Evolutionary conservation across 2,888 invertebrate genomes (phyloP), one percentile per base, ranked within the genome.

Genomic region (Glaucopsyche alexis): DNA sequence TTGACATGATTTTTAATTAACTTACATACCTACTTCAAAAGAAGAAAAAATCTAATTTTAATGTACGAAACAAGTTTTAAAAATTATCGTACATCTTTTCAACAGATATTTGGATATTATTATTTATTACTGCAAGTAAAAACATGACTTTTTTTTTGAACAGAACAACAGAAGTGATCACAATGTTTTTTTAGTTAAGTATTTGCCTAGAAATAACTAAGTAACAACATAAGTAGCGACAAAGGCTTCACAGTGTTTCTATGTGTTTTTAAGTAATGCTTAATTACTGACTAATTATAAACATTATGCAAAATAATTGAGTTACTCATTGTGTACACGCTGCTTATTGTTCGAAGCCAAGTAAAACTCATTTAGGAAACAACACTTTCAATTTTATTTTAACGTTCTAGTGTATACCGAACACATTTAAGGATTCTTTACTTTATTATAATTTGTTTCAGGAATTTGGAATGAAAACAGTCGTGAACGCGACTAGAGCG

Each of bases 1-100:
- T 77, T 5, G 87, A 72, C 89, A 90, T 91, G 66, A 40, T 76
- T 45, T 71, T 42, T 16, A 6, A 66, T 3, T 16, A 50, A 29
- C 50, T 13, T 19, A 42, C 55, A 64, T n/a, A n/a, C n/a, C n/a
- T 40, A 13, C 60, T 29, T 29, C 29, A 29, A 13, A 13, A 29
- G 6, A 9, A 55, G 16, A 55, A 8, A 19, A 55, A 11, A 2
- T n/a, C n/a, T n/a, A n/a, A n/a, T n/a, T n/a, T n/a, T n/a, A n/a
- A n/a, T n/a, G n/a, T n/a, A n/a, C n/a, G n/a, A n/a, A n/a, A n/a
- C n/a, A n/a, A 16, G 52, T n/a, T 16, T 8, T 5, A 55, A 16
- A 55, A 19, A 55, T 4, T 55, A 19, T 52, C n/a, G 29, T 29
- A 29, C 29, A 29, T 29, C 29, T 29, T 29, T 29, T 29, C 29